Conservation (phyloP, 2,888 invertebrate genomes). For the Spilosoma lubricipeda region DNA sequence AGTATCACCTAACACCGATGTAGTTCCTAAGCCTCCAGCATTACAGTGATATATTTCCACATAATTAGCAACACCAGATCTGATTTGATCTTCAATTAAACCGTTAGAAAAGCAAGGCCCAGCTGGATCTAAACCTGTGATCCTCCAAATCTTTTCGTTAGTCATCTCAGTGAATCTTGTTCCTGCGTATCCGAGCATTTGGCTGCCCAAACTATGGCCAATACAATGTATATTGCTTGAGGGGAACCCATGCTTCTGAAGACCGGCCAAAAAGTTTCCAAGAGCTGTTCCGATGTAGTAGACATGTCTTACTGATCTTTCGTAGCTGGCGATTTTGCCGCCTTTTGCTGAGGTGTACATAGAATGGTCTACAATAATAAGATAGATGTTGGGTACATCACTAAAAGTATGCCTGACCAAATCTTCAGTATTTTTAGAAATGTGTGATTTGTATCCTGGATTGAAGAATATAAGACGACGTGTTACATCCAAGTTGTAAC, state of each 20-base stretch:
- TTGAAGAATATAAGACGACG: constrained; percentile 76
- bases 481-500: constrained; percentile 71
- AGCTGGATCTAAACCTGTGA: constrained; percentile 79
- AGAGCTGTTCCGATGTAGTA: constrained; percentile 73
- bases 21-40: constrained; percentile 83
- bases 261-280: constrained; percentile 67
- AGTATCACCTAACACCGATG: constrained; percentile 81
- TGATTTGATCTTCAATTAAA: constrained; percentile 77
- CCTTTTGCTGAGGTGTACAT: constrained; percentile 72
- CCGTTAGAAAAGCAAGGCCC: constrained; percentile 81
- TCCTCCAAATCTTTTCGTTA: constrained; percentile 69
- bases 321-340: constrained; percentile 74
- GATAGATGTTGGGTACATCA: constrained; percentile 70
- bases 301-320: constrained; percentile 69
- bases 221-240: constrained; percentile 75
- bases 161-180: constrained; percentile 66
- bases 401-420: constrained; percentile 72
- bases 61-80: constrained; percentile 84
- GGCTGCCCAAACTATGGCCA: constrained; percentile 78
- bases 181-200: constrained; percentile 74
- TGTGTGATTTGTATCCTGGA: constrained; percentile 79
- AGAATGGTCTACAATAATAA: constrained; percentile 79
- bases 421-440: constrained; percentile 72
- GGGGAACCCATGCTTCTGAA: constrained; percentile 66
- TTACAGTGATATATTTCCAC: constrained; percentile 88